Evolutionary conservation across 2,888 invertebrate genomes (phyloP), one percentile per base, ranked within the genome.

Genomic region (Lasioglossum pauxillum): DNA sequence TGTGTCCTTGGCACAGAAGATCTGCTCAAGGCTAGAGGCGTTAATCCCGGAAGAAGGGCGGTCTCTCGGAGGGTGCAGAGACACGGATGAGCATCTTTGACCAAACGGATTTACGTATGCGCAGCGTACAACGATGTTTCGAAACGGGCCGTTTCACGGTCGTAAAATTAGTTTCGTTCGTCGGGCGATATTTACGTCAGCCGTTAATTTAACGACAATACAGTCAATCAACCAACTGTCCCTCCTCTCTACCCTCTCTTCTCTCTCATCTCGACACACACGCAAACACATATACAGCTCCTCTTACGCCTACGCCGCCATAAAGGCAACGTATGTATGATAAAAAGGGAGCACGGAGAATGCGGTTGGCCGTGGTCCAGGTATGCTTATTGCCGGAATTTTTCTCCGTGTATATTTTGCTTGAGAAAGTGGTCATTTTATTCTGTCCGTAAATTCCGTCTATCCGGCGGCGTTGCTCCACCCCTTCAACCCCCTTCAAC

Each of bases 361-460:
- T 87, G 87, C 77, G 78, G 81, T 90, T 91, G 91, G 91, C 91
- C 82, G 14, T 19, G 78, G 83, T 88, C 90, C 89, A 89, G 87
- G 82, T 88, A 88, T 89, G 88, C 86, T 89, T 90, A 90, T 90
- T 87, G 90, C 89, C 81, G 81, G 87, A 89, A 90, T 90, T 90
- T 90, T 90, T 90, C 89, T 78, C 78, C 81, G 78, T 74, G 75
- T 87, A 80, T 86, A 87, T 86, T 87, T 86, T 86, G 83, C 89
- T 82, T 81, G 87, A 88, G 88, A 87, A 88, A 88, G 85, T 87
- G 87, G 88, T 87, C 89, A 87, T 89, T 90, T 90, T 89, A 87
- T 88, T 87, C 80, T 82, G 76, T 87, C 80, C 83, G 87, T 90
- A 90, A 90, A 89, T 90, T 89, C 84, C 71, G 75, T 89, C 83